Base-by-base conservation (phyloP, 2,797 vertebrate species). In the Masticophis lateralis region DNA sequence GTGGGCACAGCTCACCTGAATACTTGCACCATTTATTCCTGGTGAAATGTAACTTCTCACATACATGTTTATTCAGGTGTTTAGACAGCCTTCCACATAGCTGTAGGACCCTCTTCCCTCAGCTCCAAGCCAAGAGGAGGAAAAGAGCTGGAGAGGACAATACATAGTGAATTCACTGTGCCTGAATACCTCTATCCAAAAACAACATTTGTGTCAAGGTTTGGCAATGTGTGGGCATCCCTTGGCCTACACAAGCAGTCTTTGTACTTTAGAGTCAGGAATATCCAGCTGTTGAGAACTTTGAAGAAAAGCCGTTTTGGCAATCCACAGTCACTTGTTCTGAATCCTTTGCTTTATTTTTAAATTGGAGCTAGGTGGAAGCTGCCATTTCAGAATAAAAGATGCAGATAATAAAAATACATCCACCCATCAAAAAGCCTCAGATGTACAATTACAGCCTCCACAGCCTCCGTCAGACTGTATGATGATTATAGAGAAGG, bases 361-460 rank as follows among this genome's bases (percentile, higher is more conserved):
- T 94, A 93, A 91, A 57, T 53, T 57, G 90, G 87, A 56, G 10
- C 57, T 43, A 96, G 96, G 43, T 94, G 88, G 69, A 94, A 94
- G 92, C 60, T 8, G 95, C 43, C 20, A 91, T 93, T 63, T 93
- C 43, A 94, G 94, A 95, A 93, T 93, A 9, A 5, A 91, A 93
- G 92, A 86, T 90, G 92, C 60, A 95, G 92, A 88, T 94, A 96
- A n/a, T 90, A 95, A 91, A 96, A 94, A 96, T 90, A 87, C 53
- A 95, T n/a, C 95, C 88, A 95, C 94, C 94, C 66, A 93, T 95
- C 93, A 96, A 91, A 97, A 96, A 89, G 51, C 95, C 94, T 95
- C 94, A 59, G 57, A 92, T 94, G 95, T 96, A 90, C 96, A 97
- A 88, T 97, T 96, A 94, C 93, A 93, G 92, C 95, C 95, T 93